Evolutionary conservation across 2,888 invertebrate species (phyloP), one percentile per base, ranked within the genome.

Genomic region (Lathronympha strigana): DNA sequence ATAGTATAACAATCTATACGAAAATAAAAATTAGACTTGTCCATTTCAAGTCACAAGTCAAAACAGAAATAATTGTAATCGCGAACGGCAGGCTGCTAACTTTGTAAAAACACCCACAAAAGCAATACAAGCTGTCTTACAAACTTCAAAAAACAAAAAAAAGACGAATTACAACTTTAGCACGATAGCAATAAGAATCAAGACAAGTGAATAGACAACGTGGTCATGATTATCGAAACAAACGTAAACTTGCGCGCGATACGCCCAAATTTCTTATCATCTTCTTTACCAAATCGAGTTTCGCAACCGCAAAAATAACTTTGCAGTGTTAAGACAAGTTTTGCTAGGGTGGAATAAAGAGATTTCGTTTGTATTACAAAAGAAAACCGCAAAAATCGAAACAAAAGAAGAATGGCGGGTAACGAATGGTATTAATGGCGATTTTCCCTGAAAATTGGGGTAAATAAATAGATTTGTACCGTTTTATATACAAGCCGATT

Each of bases 281-380:
- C 36, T 45, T 36, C 17, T 25, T 64, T 17, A 28, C 1, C 25
- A n/a, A 58, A 64, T 36, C 45, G 43, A 58, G 43, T 36, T 64
- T 45, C 43, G 1, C 13, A 45, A 51, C 33, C 19, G 58, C 25
- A 64, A 51, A 15, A 6, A 3, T 51, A 58, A 51, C 19, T n/a
- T 64, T 58, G 63, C 43, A 15, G 19, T 58, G 25, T 43, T 58
- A 58, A 64, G 63, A 64, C 51, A 64, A 64, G 63, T 58, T 64
- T 64, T 43, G 63, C 51, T 43, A 51, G 58, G 63, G 63, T 2
- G 63, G 51, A 45, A 51, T 64, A 58, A 58, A 51, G 63, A 63
- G 51, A 51, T 58, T 64, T 64, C 58, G 43, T 64, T 64, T 64
- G 63, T 64, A 58, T 51, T 64, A 64, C 58, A 64, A 58, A 64